Evolutionary conservation across 2,888 invertebrate species (phyloP), one percentile per base, ranked within the genome.

Genomic region (Lottia gigantea): DNA sequence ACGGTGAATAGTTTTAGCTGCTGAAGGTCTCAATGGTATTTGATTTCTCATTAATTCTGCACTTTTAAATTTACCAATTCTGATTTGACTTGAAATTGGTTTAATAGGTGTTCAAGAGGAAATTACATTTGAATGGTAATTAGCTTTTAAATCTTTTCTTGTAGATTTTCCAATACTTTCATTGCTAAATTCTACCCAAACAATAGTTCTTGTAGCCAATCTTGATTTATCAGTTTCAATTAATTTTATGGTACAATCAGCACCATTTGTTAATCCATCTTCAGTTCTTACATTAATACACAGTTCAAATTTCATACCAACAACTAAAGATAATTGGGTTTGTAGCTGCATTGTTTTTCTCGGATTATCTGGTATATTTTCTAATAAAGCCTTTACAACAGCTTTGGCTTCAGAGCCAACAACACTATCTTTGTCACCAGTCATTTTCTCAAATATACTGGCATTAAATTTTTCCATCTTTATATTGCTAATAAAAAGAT

Each of bases 401-500:
- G 49, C 46, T 45, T 62, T n/a, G 31, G 72, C 23, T 19, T 49
- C 49, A 19, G 67, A 62, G 40, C 73, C 70, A 70, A 68, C 40
- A 47, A 75, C 55, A 15, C 45, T 75, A 62, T 78, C 75, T 62
- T 71, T 67, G 75, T 66, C 46, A 62, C 63, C 71, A 64, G 64
- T 62, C 64, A 31, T 46, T 46, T 46, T 16, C 12, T 11, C 23
- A 26, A n/a, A n/a, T n/a, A n/a, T n/a, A n/a, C n/a, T n/a, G n/a
- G n/a, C n/a, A n/a, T n/a, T n/a, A n/a, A n/a, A 66, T 25, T 61
- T 31, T 55, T 77, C 64, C 19, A 77, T 76, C 25, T 61, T 62
- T 25, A 64, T 65, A 63, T 76, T 74, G 46, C 76, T 75, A n/a
- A 69, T 68, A 74, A 74, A 77, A 12, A 77, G 67, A 71, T 75